These are phyloP conservation scores for Paradisaea rubra DNA, from an alignment of 2,113 vertebrate genomes.

Conservation along the genomic window DNA sequence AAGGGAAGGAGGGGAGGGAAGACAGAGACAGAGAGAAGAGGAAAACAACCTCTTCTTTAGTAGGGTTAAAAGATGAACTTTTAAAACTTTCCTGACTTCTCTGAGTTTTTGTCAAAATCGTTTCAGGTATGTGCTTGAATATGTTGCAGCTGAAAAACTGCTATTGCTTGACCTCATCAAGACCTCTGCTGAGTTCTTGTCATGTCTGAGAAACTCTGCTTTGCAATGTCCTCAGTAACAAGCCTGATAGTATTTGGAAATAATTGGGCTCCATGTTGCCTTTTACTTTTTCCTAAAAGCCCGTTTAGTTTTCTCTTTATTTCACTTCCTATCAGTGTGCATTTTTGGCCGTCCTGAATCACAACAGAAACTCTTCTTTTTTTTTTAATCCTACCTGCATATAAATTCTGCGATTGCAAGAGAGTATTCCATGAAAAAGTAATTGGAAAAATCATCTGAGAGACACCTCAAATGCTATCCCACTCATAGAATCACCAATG, in stretches of 20 bases:
- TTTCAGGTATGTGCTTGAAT: not conserved
- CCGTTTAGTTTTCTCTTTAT: not conserved
- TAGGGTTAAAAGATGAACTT: not conserved
- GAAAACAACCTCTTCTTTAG: not conserved
- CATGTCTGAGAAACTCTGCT: not conserved
- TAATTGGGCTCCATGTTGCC: not conserved
- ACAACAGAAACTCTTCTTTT: not conserved
- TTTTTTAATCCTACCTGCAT: not conserved
- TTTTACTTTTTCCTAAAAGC: not conserved
- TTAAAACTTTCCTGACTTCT: not conserved
- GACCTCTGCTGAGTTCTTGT: not conserved
- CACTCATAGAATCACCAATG: accelerated
- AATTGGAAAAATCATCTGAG: not conserved
- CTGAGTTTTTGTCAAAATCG: not conserved
- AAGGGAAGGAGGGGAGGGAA: not conserved
- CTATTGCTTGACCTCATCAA: not conserved
- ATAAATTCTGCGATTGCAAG: not conserved
- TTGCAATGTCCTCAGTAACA: not conserved
- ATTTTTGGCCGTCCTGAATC: not conserved
- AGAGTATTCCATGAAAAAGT: not conserved
- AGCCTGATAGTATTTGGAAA: not conserved
- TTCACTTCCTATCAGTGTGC: not conserved
- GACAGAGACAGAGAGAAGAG: not conserved
- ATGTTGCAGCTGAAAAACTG: not conserved
- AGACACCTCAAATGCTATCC: not conserved